Base-by-base conservation (phyloP, 2,888 invertebrate species). In the Aphodius sticticus region DNA sequence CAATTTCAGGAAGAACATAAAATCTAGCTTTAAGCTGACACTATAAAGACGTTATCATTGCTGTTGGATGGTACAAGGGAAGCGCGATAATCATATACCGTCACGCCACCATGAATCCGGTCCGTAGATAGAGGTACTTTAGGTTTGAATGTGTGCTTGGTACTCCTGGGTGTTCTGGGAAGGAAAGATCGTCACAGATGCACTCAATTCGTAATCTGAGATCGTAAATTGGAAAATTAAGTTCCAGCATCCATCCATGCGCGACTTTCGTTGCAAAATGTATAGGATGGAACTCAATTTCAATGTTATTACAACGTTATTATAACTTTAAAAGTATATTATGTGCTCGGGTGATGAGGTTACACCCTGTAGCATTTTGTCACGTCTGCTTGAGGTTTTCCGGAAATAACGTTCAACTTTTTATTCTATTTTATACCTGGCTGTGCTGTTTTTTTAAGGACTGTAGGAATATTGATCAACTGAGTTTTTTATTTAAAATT, bases 311-410 rank as follows among this genome's bases (percentile, higher is more conserved):
- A 53, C 2, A 53, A 53, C 53, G 53, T 53, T 53, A 12, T 53
- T 53, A 53, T 53, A 53, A 53, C 53, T 53, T 53, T 53, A 53
- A 53, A 53, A 53, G 53, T 53, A 53, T 53, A 53, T 53, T 53
- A 53, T 12, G 12, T 12, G 53, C 6, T 7, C 7, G 38, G 38
- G 6, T 6, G 38, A 38, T 38, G 38, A 7, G 6, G 38, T 38
- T 38, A 38, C 38, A 38, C 38, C 38, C 6, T 38, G 38, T 38
- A 38, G n/a, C n/a, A n/a, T n/a, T n/a, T n/a, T n/a, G n/a, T n/a
- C n/a, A n/a, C n/a, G n/a, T n/a, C n/a, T n/a, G n/a, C n/a, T n/a
- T n/a, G n/a, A n/a, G n/a, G n/a, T n/a, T n/a, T n/a, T n/a, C n/a
- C n/a, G n/a, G n/a, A n/a, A n/a, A n/a, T n/a, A n/a, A n/a, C n/a